Conservation (phyloP, 2,797 vertebrate species). For the Pipistrellus nathusii region DNA sequence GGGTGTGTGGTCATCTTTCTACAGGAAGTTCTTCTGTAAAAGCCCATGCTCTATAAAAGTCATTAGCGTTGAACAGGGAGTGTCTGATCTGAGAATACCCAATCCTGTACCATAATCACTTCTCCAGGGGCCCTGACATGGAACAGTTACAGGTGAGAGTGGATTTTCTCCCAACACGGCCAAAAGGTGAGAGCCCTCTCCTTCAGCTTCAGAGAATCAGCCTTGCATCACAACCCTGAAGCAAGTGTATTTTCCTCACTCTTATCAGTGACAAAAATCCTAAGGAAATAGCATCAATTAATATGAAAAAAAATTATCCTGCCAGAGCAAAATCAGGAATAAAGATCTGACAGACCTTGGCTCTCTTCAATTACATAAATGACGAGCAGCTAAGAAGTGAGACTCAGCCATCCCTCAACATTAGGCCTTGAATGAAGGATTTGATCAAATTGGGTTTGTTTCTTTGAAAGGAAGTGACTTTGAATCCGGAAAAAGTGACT, state of each 20-base stretch:
- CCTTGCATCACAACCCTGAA: background rate
- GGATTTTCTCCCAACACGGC: background rate
- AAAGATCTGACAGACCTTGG: background rate
- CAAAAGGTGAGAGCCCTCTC: background rate
- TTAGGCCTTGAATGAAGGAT: background rate
- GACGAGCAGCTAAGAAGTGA: background rate
- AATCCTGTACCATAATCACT: accelerated
- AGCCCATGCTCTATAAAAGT: background rate
- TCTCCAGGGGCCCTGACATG: background rate
- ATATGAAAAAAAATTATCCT: constrained; percentile 4
- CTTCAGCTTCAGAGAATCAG: background rate
- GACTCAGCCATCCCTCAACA: background rate
- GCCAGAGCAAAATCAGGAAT: background rate
- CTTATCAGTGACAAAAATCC: background rate
- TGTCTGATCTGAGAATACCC: background rate
- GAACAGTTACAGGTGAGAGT: background rate
- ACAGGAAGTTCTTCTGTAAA: background rate
- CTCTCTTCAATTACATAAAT: background rate
- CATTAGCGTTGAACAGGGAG: background rate
- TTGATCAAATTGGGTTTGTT: background rate
- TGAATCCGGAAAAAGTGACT: constrained; percentile 5
- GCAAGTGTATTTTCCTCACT: background rate
- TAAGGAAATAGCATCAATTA: background rate
- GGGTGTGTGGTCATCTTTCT: background rate
- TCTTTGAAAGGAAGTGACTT: constrained; percentile 47